Evolutionary conservation across 2,113 vertebrate species (phyloP).

Genomic region (Puntigrus tetrazona): DNA sequence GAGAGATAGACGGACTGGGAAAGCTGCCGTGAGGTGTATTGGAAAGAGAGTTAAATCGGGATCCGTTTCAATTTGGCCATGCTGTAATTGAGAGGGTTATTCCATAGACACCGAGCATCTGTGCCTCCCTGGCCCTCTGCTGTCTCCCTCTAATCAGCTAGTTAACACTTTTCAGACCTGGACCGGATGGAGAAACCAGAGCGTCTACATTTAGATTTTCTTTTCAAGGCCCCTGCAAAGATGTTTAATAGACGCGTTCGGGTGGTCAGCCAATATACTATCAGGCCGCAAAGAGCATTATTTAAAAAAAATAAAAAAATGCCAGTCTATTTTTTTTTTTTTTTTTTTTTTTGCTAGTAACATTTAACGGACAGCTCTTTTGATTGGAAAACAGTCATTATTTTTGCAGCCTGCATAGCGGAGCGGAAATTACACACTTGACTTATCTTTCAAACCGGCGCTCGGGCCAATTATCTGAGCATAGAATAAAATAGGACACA

Average conservation of each 20-base stretch:
- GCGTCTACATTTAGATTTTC: not conserved
- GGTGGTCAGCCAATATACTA: not conserved
- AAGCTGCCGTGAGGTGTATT: constrained; percentile 35
- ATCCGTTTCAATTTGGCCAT: constrained; percentile 44
- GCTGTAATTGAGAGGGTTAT: constrained; percentile 47
- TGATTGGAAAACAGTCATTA: not conserved
- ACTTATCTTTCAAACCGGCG: not conserved
- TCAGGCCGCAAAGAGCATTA: not conserved
- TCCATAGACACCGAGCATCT: constrained; percentile 31
- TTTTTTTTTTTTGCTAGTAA: not conserved
- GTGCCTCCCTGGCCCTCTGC: not conserved
- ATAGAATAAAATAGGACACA: not conserved
- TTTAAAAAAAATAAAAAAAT: no score
- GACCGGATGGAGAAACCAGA: not conserved
- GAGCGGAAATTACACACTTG: not conserved
- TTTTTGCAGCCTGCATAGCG: not conserved
- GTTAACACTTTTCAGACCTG: not conserved
- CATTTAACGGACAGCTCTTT: not conserved
- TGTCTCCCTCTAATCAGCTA: constrained; percentile 15
- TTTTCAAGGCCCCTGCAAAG: not conserved
- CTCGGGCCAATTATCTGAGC: not conserved
- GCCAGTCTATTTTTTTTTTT: not conserved
- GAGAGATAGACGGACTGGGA: constrained; percentile 24
- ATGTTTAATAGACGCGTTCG: not conserved
- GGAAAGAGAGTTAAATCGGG: constrained; percentile 43